These are phyloP conservation scores for Nineta flava DNA, from an alignment of 2,888 invertebrate genomes.

Conservation along the genomic window DNA sequence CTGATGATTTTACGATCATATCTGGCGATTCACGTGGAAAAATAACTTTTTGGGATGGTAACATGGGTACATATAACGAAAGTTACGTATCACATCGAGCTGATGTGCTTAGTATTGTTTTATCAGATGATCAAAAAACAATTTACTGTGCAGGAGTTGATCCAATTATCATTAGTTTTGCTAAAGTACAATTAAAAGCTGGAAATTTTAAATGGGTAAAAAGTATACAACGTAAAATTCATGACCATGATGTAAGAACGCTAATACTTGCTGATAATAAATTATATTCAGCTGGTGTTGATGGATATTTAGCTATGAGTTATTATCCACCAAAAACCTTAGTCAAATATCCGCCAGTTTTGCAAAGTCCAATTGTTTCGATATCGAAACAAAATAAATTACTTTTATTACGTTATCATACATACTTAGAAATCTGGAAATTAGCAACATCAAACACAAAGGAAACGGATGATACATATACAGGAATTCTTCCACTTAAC, in stretches of 20 bases:
- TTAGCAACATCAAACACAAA: slow-evolving; percentile 31
- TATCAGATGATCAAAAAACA: slow-evolving; percentile 51
- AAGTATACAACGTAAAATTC: slow-evolving; percentile 59
- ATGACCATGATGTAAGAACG: slow-evolving; percentile 69
- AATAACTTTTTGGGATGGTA: slow-evolving; percentile 78
- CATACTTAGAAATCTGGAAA: slow-evolving; percentile 45
- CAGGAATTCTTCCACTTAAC: slow-evolving; percentile 25
- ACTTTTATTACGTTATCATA: slow-evolving; percentile 33
- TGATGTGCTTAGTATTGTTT: slow-evolving; percentile 59
- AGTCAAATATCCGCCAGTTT: slow-evolving; percentile 54
- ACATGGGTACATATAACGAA: slow-evolving; percentile 60
- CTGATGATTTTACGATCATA: slow-evolving; percentile 66
- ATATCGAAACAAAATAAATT: slow-evolving; percentile 36
- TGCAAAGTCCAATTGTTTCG: slow-evolving; percentile 40
- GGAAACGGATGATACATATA: slow-evolving; percentile 17
- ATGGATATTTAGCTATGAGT: slow-evolving; percentile 60
- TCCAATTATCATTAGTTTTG: slow-evolving; percentile 60
- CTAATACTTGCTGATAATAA: slow-evolving; percentile 41
- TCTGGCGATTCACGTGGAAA: slow-evolving; percentile 79
- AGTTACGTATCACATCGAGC: slow-evolving; percentile 65
- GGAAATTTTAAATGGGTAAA: slow-evolving; percentile 62
- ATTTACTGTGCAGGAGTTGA: slow-evolving; percentile 72
- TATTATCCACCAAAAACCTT: slow-evolving; percentile 51
- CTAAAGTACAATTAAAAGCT: slow-evolving; percentile 41
- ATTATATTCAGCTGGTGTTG: slow-evolving; percentile 66